Base-by-base conservation (phyloP, 2,888 invertebrate genomes). In the Altica lythri region DNA sequence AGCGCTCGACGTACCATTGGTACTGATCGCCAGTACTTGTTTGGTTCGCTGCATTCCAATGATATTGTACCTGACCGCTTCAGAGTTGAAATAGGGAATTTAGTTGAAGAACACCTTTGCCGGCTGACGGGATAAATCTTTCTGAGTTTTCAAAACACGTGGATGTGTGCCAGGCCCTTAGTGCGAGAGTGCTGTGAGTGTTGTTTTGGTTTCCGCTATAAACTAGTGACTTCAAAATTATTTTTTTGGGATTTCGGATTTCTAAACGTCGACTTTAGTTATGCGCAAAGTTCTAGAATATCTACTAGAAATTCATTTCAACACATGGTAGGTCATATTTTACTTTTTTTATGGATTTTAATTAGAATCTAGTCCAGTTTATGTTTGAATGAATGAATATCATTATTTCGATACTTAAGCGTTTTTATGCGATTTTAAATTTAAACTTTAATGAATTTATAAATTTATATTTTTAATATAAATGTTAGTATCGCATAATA, bases 61-160 rank as follows among this genome's bases (percentile, higher is more conserved):
- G 72, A 73, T 75, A 71, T 73, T 75, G 73, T 76, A 75, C 75
- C 74, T 75, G 75, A 75, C 75, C 75, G 75, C 72, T 72, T 69
- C 67, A 64, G 69, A 73, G 71, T 71, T 70, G 69, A 72, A 72
- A 71, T 70, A 68, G 71, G 71, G 68, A 72, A 69, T 73, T 71
- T 67, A 74, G 74, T 74, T 66, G 72, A 72, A 70, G 71, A 70
- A 71, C 67, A 69, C 68, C 71, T 69, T 65, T 63, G 73, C 72
- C 74, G 74, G 75, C 66, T 59, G 69, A 64, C 63, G 65, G 64
- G 62, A 60, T 59, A 55, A 50, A 60, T 57, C 60, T 59, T 61
- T 63, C 59, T 53, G 62, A 62, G 57, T 63, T 67, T 62, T 59
- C 60, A 62, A 64, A 67, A 69, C 72, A 72, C 72, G 72, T 72